Conservation (phyloP, 2,888 invertebrate species). For the Eledona agricola region DNA sequence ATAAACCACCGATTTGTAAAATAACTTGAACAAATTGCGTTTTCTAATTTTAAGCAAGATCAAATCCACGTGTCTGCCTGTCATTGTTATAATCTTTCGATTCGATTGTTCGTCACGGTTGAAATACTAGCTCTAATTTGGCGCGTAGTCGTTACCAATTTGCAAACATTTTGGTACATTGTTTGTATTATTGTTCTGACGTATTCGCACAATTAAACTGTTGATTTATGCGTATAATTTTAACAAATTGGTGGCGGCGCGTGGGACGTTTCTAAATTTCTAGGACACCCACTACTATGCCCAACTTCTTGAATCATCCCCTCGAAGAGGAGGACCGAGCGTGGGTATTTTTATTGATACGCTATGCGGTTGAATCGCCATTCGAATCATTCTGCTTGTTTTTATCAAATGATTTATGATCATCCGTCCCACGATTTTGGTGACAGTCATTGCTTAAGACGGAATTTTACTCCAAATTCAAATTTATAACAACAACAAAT, state of each 20-base stretch:
- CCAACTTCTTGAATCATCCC: conserved; percentile 13
- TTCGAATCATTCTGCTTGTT: conserved; percentile 32
- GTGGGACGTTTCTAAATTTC: conserved; percentile 18
- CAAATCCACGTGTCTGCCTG: too few species aligned
- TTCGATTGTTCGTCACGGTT: too few species aligned
- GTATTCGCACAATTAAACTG: conserved; percentile 28
- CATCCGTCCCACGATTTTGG: too few species aligned
- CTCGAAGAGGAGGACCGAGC: conserved; percentile 14
- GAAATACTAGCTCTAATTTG: too few species aligned
- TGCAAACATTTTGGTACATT: too few species aligned
- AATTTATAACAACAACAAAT: too few species aligned
- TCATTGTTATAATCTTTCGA: too few species aligned
- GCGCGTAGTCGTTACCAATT: too few species aligned
- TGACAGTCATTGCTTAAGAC: neutral
- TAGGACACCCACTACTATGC: conserved; percentile 16
- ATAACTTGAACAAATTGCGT: too few species aligned
- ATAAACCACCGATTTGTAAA: conserved; percentile 7
- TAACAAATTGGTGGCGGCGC: conserved; percentile 18
- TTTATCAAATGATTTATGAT: conserved; percentile 33
- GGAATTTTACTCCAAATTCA: neutral
- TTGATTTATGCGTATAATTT: conserved; percentile 14
- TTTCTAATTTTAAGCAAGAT: too few species aligned
- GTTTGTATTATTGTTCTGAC: too few species aligned
- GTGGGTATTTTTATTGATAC: conserved; percentile 36
- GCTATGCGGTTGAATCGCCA: conserved; percentile 20